phyloP scores from a whole-genome alignment of 2,797 vertebrate species.

The Gymnopithys bicolor region DNA sequence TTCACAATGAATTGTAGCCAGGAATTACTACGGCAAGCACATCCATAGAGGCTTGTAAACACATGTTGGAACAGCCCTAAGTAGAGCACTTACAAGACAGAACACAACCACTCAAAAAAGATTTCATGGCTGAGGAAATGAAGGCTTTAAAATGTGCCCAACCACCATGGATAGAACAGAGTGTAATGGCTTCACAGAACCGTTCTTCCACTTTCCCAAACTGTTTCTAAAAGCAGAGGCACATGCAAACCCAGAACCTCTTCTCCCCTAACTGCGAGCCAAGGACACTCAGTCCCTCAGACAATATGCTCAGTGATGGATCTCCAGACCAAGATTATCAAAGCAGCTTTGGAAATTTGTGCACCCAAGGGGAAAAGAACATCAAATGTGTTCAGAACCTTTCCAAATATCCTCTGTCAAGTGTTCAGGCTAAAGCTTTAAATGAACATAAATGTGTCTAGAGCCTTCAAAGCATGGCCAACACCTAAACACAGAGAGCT shows the following conservation, averaged over 20 bases:
- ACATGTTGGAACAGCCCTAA: conserved; percentile 67
- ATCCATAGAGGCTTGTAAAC: conserved; percentile 68
- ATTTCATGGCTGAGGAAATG: conserved; percentile 40
- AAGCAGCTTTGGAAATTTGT: not conserved
- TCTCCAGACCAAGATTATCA: not conserved
- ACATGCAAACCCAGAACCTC: not conserved
- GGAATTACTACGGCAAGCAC: conserved; percentile 48
- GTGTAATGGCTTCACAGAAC: conserved; percentile 38
- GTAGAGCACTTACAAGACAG: conserved; percentile 61
- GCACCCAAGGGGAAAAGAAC: not conserved
- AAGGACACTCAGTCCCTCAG: not conserved
- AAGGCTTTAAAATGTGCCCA: conserved; percentile 20
- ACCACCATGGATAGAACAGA: not conserved
- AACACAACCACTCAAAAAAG: conserved; percentile 41
- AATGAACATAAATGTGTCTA: not conserved
- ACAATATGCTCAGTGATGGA: not conserved
- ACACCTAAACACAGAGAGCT: not conserved
- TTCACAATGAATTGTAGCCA: conserved; percentile 37
- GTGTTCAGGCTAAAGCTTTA: not conserved
- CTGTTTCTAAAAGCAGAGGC: conserved; percentile 42
- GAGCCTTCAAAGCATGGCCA: not conserved
- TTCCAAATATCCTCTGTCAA: not conserved
- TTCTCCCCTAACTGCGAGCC: not conserved
- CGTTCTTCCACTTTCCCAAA: not conserved
- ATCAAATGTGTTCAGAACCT: not conserved